Evolutionary conservation across 2,113 vertebrate species (phyloP).

Genomic region (Fulica atra): DNA sequence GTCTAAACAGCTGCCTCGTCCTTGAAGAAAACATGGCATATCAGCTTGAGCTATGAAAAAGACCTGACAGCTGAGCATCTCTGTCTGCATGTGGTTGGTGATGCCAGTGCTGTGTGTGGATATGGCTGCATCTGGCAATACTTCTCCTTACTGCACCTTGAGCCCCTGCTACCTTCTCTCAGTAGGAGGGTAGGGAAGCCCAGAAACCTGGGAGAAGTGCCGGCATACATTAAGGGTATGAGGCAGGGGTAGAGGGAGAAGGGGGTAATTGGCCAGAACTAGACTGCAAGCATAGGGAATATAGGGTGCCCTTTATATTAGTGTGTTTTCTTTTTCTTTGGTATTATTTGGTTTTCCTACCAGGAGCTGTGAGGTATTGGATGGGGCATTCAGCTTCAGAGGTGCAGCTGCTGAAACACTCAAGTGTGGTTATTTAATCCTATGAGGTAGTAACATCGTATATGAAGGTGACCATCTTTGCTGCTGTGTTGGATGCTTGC

Average conservation of each 20-base stretch:
- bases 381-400: neutral
- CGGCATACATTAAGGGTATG: rapidly evolving
- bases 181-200: neutral
- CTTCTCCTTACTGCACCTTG: neutral
- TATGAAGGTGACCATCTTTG: neutral
- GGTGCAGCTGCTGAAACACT: neutral
- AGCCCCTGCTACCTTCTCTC: neutral
- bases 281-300: neutral
- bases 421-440: neutral
- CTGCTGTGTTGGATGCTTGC: neutral
- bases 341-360: neutral
- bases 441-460: rapidly evolving
- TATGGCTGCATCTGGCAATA: neutral
- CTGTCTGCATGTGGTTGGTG: neutral
- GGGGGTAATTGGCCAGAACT: neutral
- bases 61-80: neutral
- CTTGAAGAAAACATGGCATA: neutral
- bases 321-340: neutral
- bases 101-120: rapidly evolving
- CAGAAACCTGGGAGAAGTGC: neutral
- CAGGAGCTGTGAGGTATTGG: neutral
- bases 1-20: neutral
- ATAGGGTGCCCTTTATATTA: neutral
- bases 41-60: neutral
- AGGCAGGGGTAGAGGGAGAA: neutral